phyloP scores from a whole-genome alignment of 2,113 vertebrate genomes.

The Amia ocellicauda region DNA sequence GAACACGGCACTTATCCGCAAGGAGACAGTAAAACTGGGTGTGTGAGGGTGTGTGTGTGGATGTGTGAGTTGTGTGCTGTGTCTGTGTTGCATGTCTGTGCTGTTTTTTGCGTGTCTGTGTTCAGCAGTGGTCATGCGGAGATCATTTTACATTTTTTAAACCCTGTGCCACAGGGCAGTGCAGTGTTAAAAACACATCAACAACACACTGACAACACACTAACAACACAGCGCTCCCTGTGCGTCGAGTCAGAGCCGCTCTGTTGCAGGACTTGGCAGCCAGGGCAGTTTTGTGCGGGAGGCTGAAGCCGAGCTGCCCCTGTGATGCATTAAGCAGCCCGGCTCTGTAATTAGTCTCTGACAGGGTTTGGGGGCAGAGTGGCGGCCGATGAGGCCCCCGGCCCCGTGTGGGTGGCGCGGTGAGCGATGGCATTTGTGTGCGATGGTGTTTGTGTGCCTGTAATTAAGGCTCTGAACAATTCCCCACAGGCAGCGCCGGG shows the following conservation, averaged over 20 bases:
- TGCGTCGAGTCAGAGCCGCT: too few species aligned
- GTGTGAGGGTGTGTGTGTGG: too few species aligned
- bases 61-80: too few species aligned
- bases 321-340: conserved; percentile 23
- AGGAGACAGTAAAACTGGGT: too few species aligned
- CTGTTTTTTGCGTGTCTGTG: background rate
- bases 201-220: background rate
- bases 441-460: conserved; percentile 15
- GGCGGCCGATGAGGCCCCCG: conserved; percentile 16
- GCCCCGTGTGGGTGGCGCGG: background rate
- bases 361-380: background rate
- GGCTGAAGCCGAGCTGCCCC: conserved; percentile 10
- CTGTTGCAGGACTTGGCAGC: background rate
- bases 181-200: background rate
- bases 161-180: background rate
- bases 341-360: background rate
- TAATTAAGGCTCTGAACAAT: conserved; percentile 30
- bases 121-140: too few species aligned
- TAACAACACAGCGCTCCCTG: background rate
- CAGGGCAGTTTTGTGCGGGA: background rate
- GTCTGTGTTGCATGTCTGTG: background rate
- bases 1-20: too few species aligned
- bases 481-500: conserved; percentile 6
- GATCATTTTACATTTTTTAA: too few species aligned
- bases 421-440: conserved; percentile 19